A percentile compares a stretch with the other conserved stretches of the same genome.
phyloP scores from a whole-genome alignment of 2,113 vertebrate species.

The Sitta europaea region DNA sequence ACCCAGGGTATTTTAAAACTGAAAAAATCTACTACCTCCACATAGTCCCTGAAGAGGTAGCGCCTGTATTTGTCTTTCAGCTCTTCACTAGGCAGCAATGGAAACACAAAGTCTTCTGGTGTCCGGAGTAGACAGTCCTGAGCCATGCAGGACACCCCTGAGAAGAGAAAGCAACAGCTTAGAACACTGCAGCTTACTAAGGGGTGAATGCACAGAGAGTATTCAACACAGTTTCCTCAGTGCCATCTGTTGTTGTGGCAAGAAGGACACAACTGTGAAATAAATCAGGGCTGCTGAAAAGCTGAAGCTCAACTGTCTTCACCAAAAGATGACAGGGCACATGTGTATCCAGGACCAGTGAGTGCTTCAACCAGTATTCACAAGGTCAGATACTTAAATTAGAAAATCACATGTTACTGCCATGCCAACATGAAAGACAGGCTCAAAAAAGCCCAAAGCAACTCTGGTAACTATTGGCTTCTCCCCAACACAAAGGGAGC shows the following conservation, averaged over 20 bases:
- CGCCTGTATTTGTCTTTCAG: slow-evolving; percentile 98
- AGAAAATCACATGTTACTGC: neutral
- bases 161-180: slow-evolving; percentile 18
- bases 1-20: neutral
- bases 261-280: slow-evolving; percentile 27
- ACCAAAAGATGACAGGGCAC: neutral
- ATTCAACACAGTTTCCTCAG: neutral
- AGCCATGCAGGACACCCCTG: slow-evolving; percentile 98
- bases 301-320: neutral
- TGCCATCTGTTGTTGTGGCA: slow-evolving; percentile 38
- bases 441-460: neutral
- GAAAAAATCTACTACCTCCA: slow-evolving; percentile 79
- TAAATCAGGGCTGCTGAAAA: slow-evolving; percentile 14
- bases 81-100: slow-evolving; percentile 92
- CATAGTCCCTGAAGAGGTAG: slow-evolving; percentile 99
- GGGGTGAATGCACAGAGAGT: neutral
- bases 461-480: neutral
- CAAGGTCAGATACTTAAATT: neutral
- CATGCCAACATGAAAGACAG: neutral
- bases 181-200: neutral
- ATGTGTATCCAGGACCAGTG: neutral
- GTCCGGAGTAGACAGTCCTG: slow-evolving; percentile 94
- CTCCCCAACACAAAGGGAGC: neutral
- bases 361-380: neutral
- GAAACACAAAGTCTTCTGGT: slow-evolving; percentile 97